These are phyloP conservation scores for Semnopithecus entellus DNA, from an alignment of 2,113 vertebrate genomes.

Conservation along the genomic window DNA sequence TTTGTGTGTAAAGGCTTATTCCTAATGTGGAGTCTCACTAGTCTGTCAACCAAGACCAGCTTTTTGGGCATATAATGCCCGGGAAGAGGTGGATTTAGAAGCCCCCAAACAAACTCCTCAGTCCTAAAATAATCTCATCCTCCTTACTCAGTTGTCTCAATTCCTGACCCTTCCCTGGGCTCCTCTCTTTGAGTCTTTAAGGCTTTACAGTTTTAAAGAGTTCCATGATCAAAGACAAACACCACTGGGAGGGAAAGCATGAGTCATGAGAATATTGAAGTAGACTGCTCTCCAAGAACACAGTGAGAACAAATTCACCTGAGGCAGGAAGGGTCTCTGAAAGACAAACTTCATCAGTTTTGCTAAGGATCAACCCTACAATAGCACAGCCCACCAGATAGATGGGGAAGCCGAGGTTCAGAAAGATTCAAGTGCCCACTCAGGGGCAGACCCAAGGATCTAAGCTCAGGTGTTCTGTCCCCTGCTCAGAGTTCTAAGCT, in stretches of 20 bases:
- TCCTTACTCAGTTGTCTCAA: neutral
- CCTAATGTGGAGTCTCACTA: neutral
- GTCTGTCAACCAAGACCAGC: neutral
- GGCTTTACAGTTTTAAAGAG: neutral
- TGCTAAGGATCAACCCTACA: neutral
- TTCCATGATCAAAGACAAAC: neutral
- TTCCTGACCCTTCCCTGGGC: neutral
- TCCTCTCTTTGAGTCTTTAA: neutral
- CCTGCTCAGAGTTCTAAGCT: neutral
- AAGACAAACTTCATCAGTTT: neutral
- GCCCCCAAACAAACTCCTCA: neutral
- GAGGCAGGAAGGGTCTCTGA: neutral
- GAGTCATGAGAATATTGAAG: neutral
- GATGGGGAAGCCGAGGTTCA: neutral
- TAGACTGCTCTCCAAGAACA: neutral
- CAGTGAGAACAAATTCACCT: neutral
- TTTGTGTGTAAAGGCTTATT: neutral
- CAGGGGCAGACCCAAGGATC: neutral
- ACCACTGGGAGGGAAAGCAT: neutral
- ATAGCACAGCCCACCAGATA: neutral
- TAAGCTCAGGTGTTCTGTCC: neutral
- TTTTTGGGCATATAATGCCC: neutral
- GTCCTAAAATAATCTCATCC: neutral
- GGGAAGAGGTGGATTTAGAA: neutral
- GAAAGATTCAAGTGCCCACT: neutral